Evolutionary conservation across 92 coral and sea anemone genomes (phyloP).

Genomic region (Galaxea fascicularis): DNA sequence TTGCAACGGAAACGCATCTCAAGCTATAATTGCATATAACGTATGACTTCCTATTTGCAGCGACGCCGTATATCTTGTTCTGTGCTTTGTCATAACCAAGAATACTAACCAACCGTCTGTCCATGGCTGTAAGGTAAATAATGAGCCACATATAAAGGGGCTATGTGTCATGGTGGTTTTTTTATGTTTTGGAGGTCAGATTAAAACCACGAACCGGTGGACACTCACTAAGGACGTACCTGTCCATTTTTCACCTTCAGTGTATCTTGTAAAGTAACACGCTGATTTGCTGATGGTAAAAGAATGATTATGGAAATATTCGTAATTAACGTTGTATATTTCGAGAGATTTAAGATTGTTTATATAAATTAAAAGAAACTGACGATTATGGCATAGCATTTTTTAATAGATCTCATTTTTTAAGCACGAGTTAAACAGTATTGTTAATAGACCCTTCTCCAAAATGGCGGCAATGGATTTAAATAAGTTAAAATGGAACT

Average conservation of each 20-base stretch:
- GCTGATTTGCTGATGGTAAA: not conserved
- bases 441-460: too few species aligned
- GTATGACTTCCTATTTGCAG: conserved; percentile 9
- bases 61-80: conserved; percentile 21
- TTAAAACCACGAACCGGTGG: too few species aligned
- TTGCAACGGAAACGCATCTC: conserved; percentile 5
- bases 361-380: too few species aligned
- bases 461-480: too few species aligned
- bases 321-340: too few species aligned
- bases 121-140: conserved; percentile 13
- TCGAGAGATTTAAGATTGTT: too few species aligned
- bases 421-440: too few species aligned
- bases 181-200: too few species aligned
- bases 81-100: conserved; percentile 11
- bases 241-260: not conserved
- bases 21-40: conserved; percentile 5
- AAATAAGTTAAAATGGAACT: too few species aligned
- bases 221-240: not conserved
- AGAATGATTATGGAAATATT: too few species aligned
- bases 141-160: not conserved
- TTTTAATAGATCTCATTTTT: too few species aligned
- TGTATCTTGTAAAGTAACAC: not conserved
- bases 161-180: not conserved
- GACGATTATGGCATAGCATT: too few species aligned
- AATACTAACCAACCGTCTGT: conserved; percentile 37